Conservation (phyloP, 1,140 invertebrate species). For the Diploscapter pachys region DNA sequence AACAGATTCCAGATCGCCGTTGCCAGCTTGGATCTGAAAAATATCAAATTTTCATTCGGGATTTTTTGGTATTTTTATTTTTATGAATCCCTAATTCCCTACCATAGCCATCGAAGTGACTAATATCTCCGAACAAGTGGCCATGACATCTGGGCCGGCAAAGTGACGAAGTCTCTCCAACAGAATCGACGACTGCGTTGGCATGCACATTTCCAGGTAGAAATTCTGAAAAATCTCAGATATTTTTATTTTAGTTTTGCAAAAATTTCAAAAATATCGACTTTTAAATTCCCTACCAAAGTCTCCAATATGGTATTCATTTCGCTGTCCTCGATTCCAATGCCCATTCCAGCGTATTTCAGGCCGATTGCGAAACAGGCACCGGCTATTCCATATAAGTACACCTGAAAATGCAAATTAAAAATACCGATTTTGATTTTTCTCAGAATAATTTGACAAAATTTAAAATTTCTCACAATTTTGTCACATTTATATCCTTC, state of each 20-base stretch:
- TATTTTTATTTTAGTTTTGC: slow-evolving; percentile 5
- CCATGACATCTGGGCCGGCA: not conserved
- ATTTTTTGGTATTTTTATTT: not conserved
- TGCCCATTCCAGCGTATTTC: slow-evolving; percentile 7
- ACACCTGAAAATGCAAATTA: not conserved
- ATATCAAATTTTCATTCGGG: not conserved
- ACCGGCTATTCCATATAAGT: slow-evolving; percentile 8
- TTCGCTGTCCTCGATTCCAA: not conserved
- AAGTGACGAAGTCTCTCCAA: slow-evolving; percentile 2
- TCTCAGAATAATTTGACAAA: too few species aligned
- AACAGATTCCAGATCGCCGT: slow-evolving; percentile 15
- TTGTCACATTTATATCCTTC: too few species aligned
- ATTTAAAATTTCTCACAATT: too few species aligned
- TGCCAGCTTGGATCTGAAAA: slow-evolving; percentile 19
- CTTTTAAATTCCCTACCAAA: slow-evolving; percentile 5
- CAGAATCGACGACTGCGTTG: too few species aligned
- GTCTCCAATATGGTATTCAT: not conserved
- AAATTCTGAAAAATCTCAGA: not conserved
- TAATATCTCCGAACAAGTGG: slow-evolving; percentile 3
- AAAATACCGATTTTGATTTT: too few species aligned
- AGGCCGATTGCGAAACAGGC: slow-evolving; percentile 17
- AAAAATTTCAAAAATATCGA: slow-evolving; percentile 1
- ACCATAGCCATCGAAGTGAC: slow-evolving; percentile 16
- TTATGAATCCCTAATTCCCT: not conserved
- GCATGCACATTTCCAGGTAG: not conserved